These are phyloP conservation scores for Margaritifera margaritifera DNA, from an alignment of 2,888 invertebrate species.

Conservation along the genomic window DNA sequence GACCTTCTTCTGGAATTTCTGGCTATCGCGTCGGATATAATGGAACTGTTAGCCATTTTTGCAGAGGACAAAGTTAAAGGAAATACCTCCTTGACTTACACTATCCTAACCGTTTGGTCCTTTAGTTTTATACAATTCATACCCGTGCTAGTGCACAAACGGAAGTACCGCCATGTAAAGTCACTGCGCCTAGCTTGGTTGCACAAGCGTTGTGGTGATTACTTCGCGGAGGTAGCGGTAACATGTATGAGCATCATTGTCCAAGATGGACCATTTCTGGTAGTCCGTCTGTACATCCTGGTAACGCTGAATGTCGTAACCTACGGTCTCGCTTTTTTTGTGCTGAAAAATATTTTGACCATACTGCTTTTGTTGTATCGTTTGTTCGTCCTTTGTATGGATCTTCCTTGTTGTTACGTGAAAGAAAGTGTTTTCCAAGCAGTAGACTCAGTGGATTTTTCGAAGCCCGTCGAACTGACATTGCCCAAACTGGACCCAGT, in stretches of 20 bases:
- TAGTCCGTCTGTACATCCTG: slow-evolving; percentile 81
- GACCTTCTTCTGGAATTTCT: slow-evolving; percentile 68
- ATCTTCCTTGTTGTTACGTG: slow-evolving; percentile 32
- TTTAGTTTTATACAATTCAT: slow-evolving; percentile 68
- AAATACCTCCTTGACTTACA: slow-evolving; percentile 60
- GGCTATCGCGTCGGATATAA: slow-evolving; percentile 64
- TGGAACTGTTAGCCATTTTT: slow-evolving; percentile 53
- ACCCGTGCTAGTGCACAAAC: slow-evolving; percentile 49
- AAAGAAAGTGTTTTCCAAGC: slow-evolving; percentile 16
- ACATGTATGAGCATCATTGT: slow-evolving; percentile 33
- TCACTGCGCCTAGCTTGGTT: slow-evolving; percentile 9
- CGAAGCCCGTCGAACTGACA: background rate
- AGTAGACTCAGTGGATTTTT: slow-evolving; percentile 16
- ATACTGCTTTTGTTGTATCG: slow-evolving; percentile 49
- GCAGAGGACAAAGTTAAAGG: slow-evolving; percentile 48
- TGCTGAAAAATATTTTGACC: slow-evolving; percentile 54
- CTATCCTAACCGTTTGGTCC: slow-evolving; percentile 64
- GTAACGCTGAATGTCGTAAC: slow-evolving; percentile 80
- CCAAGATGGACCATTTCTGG: slow-evolving; percentile 55
- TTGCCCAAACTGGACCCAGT: too few relatives aligned
- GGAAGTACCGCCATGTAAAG: slow-evolving; percentile 17
- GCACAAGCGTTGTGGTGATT: slow-evolving; percentile 24
- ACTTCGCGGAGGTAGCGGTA: slow-evolving; percentile 27
- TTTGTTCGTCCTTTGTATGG: slow-evolving; percentile 36
- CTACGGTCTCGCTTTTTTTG: slow-evolving; percentile 66